A percentile compares a stretch with the other conserved stretches of the same genome.
These are phyloP conservation scores for Epizoanthus scotinus DNA, from an alignment of 92 coral and sea anemone species.

Conservation along the genomic window DNA sequence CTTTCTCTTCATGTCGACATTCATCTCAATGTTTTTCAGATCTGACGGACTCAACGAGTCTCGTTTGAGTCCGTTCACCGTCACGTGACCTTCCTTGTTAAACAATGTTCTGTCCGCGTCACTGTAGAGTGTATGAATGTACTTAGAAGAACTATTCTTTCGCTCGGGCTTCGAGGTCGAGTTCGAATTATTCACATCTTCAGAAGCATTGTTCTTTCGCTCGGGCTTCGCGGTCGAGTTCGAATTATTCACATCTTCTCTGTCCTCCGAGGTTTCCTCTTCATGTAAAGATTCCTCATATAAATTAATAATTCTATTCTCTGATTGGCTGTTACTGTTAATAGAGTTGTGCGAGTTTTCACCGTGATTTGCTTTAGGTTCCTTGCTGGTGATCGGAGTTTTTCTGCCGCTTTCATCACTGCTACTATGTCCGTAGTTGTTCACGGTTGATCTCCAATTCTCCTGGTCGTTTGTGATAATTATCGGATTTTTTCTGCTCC, in stretches of 20 bases:
- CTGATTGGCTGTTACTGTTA: slow-evolving; percentile 5
- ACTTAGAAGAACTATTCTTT: slow-evolving; percentile 73
- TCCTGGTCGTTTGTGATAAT: background rate
- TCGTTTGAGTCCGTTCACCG: slow-evolving; percentile 45
- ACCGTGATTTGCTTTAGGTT: slow-evolving; percentile 1
- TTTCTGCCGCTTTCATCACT: slow-evolving; percentile 17
- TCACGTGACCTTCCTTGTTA: slow-evolving; percentile 28
- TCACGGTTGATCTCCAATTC: background rate
- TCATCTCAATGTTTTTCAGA: slow-evolving; percentile 76
- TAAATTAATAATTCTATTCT: background rate
- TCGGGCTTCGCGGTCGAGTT: slow-evolving; percentile 35
- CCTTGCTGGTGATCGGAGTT: background rate
- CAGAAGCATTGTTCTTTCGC: slow-evolving; percentile 72
- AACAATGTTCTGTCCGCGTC: slow-evolving; percentile 55
- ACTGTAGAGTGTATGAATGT: slow-evolving; percentile 53
- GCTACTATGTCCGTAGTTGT: slow-evolving; percentile 30
- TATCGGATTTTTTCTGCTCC: background rate
- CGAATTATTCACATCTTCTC: background rate
- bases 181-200: background rate
- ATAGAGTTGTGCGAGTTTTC: background rate
- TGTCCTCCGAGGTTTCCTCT: slow-evolving; percentile 5
- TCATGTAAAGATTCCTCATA: background rate
- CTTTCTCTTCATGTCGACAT: slow-evolving; percentile 61
- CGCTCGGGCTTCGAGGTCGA: slow-evolving; percentile 45
- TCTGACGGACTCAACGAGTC: slow-evolving; percentile 59